Evolutionary conservation across 1,140 invertebrate species (phyloP).

Genomic region (Ostrea edulis): DNA sequence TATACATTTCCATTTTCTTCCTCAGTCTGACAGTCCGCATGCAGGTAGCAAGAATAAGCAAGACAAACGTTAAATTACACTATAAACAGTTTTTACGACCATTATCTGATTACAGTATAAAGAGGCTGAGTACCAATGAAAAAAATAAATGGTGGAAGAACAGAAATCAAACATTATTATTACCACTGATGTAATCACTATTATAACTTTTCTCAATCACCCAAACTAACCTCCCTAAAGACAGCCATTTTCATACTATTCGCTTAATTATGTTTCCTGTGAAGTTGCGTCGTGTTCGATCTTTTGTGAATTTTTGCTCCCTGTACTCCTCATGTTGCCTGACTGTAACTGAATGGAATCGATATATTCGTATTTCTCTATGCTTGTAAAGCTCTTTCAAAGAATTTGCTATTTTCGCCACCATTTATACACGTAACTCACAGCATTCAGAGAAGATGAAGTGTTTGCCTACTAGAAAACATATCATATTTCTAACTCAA

Average conservation of each 20-base stretch:
- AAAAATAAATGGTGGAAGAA: background rate
- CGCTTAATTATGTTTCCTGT: background rate
- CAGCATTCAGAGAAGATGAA: background rate
- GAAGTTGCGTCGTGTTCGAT: background rate
- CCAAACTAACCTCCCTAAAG: background rate
- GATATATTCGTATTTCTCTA: background rate
- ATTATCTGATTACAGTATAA: background rate
- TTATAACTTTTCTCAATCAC: background rate
- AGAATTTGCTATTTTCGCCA: conserved; percentile 16
- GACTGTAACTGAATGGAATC: background rate
- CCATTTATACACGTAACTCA: conserved; percentile 16
- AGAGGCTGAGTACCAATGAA: background rate
- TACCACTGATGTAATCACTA: conserved; percentile 4
- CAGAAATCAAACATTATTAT: background rate
- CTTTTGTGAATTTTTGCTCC: background rate
- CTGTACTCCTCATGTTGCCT: background rate
- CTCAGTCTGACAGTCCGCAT: no score
- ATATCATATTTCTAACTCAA: background rate
- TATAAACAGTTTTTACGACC: background rate
- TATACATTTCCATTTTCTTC: no score
- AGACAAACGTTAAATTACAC: no score
- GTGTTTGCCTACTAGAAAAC: background rate
- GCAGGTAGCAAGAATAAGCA: no score
- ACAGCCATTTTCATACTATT: background rate
- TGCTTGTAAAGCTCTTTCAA: background rate